phyloP scores from a whole-genome alignment of 1,140 invertebrate species.

The Apolygus lucorum region DNA sequence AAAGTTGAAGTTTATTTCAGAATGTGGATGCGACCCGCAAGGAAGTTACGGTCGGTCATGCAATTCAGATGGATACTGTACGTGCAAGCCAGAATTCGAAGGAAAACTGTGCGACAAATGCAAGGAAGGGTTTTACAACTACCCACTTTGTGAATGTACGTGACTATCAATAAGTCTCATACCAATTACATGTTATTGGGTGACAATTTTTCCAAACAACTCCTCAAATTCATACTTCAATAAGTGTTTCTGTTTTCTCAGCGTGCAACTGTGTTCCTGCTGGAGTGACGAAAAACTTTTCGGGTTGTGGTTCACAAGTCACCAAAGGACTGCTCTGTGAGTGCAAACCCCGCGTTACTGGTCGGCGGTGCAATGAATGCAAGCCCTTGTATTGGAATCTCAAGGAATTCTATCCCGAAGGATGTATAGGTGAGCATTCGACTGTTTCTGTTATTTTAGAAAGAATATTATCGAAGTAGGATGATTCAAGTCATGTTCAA shows the following conservation, averaged over 20 bases:
- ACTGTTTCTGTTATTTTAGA: too few relatives aligned
- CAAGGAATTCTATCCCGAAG: conserved; percentile 71
- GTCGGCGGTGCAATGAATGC: conserved; percentile 90
- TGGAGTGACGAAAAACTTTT: conserved; percentile 81
- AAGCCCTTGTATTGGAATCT: conserved; percentile 93
- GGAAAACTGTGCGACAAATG: conserved; percentile 74
- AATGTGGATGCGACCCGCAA: conserved; percentile 80
- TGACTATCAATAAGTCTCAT: too few relatives aligned
- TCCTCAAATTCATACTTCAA: not conserved
- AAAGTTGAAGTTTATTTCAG: too few relatives aligned
- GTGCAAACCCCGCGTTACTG: conserved; percentile 88
- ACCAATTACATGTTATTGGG: too few relatives aligned
- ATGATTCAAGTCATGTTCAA: too few relatives aligned
- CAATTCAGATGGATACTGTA: conserved; percentile 75
- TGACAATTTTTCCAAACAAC: not conserved
- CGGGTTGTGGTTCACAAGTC: conserved; percentile 76
- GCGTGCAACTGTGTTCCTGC: conserved; percentile 97
- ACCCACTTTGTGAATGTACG: conserved; percentile 83
- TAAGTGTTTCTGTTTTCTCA: conserved; percentile 38
- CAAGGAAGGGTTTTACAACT: conserved; percentile 94
- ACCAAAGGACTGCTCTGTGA: conserved; percentile 80
- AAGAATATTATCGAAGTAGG: too few relatives aligned
- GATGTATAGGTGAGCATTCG: conserved; percentile 76
- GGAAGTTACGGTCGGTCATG: conserved; percentile 87
- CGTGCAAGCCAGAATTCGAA: conserved; percentile 80